Conservation (phyloP, 2,888 invertebrate genomes). For the Synergus laeviventris region DNA sequence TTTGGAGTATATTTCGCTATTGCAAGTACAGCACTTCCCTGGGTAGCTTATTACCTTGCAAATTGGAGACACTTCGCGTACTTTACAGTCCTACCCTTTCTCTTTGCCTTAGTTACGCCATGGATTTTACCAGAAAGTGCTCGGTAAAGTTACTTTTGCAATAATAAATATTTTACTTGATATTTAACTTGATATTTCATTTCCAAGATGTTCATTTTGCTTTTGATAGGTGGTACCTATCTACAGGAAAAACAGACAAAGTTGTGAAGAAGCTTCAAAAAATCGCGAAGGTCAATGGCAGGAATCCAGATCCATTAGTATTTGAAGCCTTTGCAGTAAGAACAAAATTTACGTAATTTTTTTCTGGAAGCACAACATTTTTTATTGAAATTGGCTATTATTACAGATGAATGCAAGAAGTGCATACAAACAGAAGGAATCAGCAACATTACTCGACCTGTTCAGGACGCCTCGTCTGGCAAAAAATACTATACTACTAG, state of each 20-base stretch:
- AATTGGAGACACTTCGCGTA: slow-evolving; percentile 77
- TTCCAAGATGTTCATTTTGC: neutral
- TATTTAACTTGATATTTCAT: neutral
- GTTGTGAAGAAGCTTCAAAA: slow-evolving; percentile 76
- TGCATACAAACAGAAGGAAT: slow-evolving; percentile 64
- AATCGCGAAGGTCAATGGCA: slow-evolving; percentile 77
- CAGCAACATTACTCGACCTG: slow-evolving; percentile 75
- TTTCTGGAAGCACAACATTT: neutral
- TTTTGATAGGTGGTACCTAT: slow-evolving; percentile 76
- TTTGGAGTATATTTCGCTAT: slow-evolving; percentile 78
- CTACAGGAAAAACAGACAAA: slow-evolving; percentile 76
- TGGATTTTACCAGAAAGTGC: slow-evolving; percentile 78
- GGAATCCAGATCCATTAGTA: slow-evolving; percentile 73
- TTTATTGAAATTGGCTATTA: neutral
- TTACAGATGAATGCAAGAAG: slow-evolving; percentile 70
- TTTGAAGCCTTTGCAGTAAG: slow-evolving; percentile 75
- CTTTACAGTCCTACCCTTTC: slow-evolving; percentile 75
- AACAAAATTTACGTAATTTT: slow-evolving; percentile 1
- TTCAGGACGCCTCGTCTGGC: slow-evolving; percentile 76
- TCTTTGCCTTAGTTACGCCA: slow-evolving; percentile 74
- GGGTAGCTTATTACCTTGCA: slow-evolving; percentile 77
- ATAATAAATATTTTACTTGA: neutral
- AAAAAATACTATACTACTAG: slow-evolving; percentile 75
- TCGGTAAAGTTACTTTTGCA: slow-evolving; percentile 67
- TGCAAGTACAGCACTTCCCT: slow-evolving; percentile 77